Conservation (phyloP, 2,797 vertebrate species). For the Pangasius macronema region DNA sequence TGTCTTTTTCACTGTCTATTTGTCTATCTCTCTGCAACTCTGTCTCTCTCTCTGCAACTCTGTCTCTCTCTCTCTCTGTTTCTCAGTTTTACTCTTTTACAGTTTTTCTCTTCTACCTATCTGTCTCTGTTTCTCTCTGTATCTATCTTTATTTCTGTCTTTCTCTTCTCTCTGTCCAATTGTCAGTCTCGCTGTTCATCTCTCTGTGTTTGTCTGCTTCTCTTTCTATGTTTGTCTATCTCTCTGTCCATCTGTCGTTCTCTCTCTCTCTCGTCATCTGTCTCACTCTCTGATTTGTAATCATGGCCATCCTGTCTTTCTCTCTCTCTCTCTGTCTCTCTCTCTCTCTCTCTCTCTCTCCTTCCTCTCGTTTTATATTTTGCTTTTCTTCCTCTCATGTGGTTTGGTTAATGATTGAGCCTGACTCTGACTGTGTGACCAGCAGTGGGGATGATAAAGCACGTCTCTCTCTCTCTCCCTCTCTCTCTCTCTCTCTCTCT, state of each 20-base stretch:
- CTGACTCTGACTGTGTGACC: neutral
- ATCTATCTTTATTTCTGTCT: neutral
- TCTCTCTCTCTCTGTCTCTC: neutral
- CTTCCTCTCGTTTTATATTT: neutral
- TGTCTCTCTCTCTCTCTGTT: too few species aligned
- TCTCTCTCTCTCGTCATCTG: neutral
- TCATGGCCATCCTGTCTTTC: too few species aligned
- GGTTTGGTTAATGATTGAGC: neutral
- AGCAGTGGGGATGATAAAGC: neutral
- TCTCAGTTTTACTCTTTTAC: too few species aligned
- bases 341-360: too few species aligned
- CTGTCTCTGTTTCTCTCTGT: constrained; percentile 44
- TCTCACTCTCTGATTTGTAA: neutral
- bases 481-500: neutral
- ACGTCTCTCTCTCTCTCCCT: neutral
- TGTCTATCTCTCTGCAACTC: too few species aligned
- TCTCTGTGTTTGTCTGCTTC: constrained; percentile 48
- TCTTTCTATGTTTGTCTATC: neutral
- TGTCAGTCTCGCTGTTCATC: constrained; percentile 42
- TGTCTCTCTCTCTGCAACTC: too few species aligned
- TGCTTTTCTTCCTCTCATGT: neutral
- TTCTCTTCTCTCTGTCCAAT: constrained; percentile 37
- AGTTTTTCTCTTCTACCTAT: too few species aligned
- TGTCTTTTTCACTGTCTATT: too few species aligned
- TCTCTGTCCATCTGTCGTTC: neutral